Conservation (phyloP, 2,113 vertebrate genomes). For the Planiliza haematocheilus region DNA sequence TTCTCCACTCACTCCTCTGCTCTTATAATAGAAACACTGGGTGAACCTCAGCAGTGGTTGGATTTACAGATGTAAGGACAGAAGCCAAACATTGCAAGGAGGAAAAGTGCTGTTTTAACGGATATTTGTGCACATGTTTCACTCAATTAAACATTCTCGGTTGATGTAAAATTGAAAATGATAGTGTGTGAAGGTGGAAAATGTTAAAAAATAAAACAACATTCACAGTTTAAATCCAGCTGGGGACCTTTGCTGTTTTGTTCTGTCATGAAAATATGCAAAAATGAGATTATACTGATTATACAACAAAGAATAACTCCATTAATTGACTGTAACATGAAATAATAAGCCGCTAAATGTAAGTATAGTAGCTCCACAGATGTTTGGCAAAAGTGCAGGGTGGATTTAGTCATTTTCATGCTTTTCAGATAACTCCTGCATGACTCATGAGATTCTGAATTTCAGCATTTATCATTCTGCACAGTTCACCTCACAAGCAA, state of each 20-base stretch:
- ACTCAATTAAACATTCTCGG: not conserved
- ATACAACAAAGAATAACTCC: too few species aligned
- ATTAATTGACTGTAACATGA: not conserved
- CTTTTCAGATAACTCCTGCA: not conserved
- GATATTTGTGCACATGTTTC: not conserved
- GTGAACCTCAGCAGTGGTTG: not conserved
- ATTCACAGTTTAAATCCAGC: too few species aligned
- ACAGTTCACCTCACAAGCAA: not conserved
- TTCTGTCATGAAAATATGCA: too few species aligned
- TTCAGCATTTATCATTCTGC: not conserved
- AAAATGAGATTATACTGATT: too few species aligned
- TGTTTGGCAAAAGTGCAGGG: too few species aligned
- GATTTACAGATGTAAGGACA: constrained; percentile 7
- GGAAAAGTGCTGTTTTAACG: too few species aligned
- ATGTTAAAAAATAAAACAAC: not conserved
- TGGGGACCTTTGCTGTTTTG: too few species aligned
- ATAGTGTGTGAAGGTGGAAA: not conserved
- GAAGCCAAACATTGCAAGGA: too few species aligned
- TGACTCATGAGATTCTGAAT: not conserved
- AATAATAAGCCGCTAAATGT: not conserved
- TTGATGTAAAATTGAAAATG: too few species aligned
- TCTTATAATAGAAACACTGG: constrained; percentile 30
- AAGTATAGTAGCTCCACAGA: too few species aligned
- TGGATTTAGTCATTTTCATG: not conserved
- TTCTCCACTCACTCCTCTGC: constrained; percentile 19